Evolutionary conservation across 2,797 vertebrate species (phyloP).

Genomic region (Eulemur albifrons): DNA sequence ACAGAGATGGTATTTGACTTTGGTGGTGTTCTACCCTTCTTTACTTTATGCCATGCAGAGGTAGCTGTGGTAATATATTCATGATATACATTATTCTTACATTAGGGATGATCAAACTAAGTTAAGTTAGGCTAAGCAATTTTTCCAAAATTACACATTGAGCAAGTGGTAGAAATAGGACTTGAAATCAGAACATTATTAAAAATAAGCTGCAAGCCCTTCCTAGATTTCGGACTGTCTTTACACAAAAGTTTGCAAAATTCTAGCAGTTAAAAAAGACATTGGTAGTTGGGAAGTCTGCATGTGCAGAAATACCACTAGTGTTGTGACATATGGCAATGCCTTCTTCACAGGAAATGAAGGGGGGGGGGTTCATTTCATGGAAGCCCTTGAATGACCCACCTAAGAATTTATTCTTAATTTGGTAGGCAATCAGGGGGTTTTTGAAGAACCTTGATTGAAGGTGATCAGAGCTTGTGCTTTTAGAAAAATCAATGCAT

Average conservation of each 20-base stretch:
- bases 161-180: constrained; percentile 2
- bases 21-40: not conserved
- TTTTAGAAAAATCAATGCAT: constrained; percentile 78
- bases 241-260: constrained; percentile 30
- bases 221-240: not conserved
- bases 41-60: not conserved
- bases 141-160: not conserved
- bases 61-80: not conserved
- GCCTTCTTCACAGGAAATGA: not conserved
- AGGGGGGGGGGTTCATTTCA: not conserved
- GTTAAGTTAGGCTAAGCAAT: constrained; percentile 22
- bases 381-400: constrained; percentile 44
- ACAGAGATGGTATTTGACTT: not conserved
- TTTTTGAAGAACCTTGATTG: constrained; percentile 66
- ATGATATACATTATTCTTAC: not conserved
- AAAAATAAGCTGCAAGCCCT: constrained; percentile 25
- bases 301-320: not conserved
- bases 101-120: not conserved
- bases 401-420: constrained; percentile 46
- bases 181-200: constrained; percentile 24
- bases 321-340: not conserved
- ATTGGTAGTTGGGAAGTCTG: not conserved
- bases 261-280: not conserved
- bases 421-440: constrained; percentile 32
- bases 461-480: constrained; percentile 70